Base-by-base conservation (phyloP, 1,140 invertebrate species). In the Ips nitidus region DNA sequence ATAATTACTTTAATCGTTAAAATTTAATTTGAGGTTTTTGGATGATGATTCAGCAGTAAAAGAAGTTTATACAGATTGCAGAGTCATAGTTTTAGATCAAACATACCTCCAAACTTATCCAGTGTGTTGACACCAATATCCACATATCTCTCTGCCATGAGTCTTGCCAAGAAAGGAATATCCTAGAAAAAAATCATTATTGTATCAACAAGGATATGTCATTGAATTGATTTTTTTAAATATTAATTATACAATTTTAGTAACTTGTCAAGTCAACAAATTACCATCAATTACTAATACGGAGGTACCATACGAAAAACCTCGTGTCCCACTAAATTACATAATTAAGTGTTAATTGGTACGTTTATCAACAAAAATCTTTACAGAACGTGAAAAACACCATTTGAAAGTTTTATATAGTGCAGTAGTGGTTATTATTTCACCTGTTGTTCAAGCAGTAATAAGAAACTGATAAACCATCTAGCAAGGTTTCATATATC, bases 61-160 rank as follows among this genome's bases (percentile, higher is more conserved):
- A 22, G 8, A 41, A 8, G 8, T 42, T n/a, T 22, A 22, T 22
- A 22, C 22, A 22, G 22, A 22, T 22, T 22, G 22, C 22, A 22
- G 22, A 22, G 22, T 22, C 22, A 22, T 22, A 22, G 22, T 22
- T 22, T 22, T 22, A 22, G 22, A 22, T 22, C 22, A 8, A 60
- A 79, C 81, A 80, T 77, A 84, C 83, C 83, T 71, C 82, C 82
- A 64, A 83, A 80, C 65, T 79, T 78, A 70, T 83, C 81, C 50
- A 83, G 69, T 3, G 82, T 76, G 60, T 78, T 80, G 37, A 79
- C 75, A 38, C 87, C 87, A 71, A 84, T 83, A 68, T 87, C 84
- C 56, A 86, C 76, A 41, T 87, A 87, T 73, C 84, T 83, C 69
- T 88, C 84, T 55, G 86, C 77, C 39, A 86, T 86, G 81, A 87